These are phyloP conservation scores for Bombyx mandarina DNA, from an alignment of 1,140 invertebrate species.

Conservation along the genomic window DNA sequence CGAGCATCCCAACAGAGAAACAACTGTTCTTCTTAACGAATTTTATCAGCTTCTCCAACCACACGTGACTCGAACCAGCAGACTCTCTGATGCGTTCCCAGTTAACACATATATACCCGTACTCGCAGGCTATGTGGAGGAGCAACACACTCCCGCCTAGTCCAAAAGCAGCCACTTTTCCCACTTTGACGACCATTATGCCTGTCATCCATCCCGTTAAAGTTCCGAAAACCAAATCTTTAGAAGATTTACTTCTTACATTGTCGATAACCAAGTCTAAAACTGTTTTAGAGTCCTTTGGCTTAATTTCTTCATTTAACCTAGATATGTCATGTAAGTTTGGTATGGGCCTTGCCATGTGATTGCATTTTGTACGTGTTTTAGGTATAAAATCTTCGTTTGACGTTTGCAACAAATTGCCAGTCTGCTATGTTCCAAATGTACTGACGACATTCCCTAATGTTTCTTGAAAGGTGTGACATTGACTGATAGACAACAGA, in stretches of 20 bases:
- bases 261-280: conserved; percentile 29
- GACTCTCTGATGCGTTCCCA: conserved; percentile 87
- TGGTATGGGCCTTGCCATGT: conserved; percentile 45
- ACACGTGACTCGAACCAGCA: conserved; percentile 80
- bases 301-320: conserved; percentile 18
- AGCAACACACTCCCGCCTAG: conserved; percentile 90
- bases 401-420: no score
- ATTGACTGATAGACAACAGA: neutral
- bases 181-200: conserved; percentile 79
- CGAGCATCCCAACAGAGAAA: conserved; percentile 83
- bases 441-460: no score
- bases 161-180: conserved; percentile 88
- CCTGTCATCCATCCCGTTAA: conserved; percentile 42
- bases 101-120: conserved; percentile 90
- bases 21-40: conserved; percentile 81
- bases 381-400: neutral
- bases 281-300: conserved; percentile 21
- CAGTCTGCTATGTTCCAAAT: no score
- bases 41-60: conserved; percentile 78
- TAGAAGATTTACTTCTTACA: conserved; percentile 29
- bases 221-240: conserved; percentile 35
- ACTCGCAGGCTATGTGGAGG: conserved; percentile 88
- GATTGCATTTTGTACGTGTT: conserved; percentile 10
- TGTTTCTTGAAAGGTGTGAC: neutral
- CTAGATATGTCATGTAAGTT: conserved; percentile 28